Percentiles rank a stretch among this genome's conserved stretches.
phyloP scores from a whole-genome alignment of 2,113 vertebrate genomes.

The Deroptyus accipitrinus region DNA sequence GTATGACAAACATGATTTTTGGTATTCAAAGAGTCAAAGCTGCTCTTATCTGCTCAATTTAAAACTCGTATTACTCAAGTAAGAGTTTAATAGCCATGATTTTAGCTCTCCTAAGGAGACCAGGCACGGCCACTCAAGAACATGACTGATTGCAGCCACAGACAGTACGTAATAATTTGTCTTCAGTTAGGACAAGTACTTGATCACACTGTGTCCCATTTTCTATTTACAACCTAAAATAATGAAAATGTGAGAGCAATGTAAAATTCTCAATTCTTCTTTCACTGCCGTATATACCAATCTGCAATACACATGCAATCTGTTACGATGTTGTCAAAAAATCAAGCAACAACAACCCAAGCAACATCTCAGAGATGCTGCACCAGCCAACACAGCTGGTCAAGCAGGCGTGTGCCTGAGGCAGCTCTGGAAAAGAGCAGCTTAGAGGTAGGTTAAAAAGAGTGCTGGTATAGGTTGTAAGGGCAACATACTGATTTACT shows the following conservation, averaged over 20 bases:
- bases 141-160: fast-evolving
- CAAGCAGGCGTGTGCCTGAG: fast-evolving
- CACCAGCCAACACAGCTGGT: neutral
- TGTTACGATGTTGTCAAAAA: neutral
- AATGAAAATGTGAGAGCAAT: neutral
- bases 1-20: neutral
- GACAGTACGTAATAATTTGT: fast-evolving
- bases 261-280: neutral
- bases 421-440: neutral
- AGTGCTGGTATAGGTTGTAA: fast-evolving
- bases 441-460: neutral
- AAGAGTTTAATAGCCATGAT: neutral
- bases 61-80: neutral
- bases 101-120: neutral
- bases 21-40: neutral
- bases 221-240: neutral
- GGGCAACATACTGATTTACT: neutral
- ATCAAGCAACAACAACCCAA: neutral
- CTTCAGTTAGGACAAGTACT: neutral
- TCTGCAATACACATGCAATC: neutral
- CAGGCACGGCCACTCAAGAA: fast-evolving
- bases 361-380: neutral
- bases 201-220: too few species aligned
- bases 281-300: neutral
- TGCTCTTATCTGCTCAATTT: neutral